Evolutionary conservation across 2,888 invertebrate species (phyloP), one percentile per base, ranked within the genome.

Genomic region (Glaucopsyche alexis): DNA sequence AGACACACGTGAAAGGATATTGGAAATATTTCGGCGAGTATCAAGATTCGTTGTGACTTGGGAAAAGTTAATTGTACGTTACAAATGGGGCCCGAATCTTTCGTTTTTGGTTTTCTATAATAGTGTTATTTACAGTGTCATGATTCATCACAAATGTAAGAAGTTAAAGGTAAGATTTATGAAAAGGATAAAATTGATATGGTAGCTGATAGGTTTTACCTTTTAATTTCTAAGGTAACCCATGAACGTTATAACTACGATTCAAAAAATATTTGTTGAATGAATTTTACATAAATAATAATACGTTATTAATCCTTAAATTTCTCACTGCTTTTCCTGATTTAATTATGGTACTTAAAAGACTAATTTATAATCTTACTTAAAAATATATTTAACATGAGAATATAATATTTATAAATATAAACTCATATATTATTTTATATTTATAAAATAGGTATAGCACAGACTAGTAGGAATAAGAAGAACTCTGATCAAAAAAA

Each of bases 401-500:
- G 91, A 91, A 91, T 82, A 76, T 75, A 77, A 75, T 74, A 42
- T 42, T 42, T 42, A 7, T 1, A 42, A 42, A 42, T 4, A 7
- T 42, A 42, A 42, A 7, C 42, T 7, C 42, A 0, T 42, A 42
- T 42, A 8, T 7, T 42, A 42, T 42, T n/a, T n/a, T n/a, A n/a
- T 7, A 7, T 42, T 47, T 47, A 47, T 47, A 47, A 47, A 13
- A 47, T 11, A 47, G 47, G 47, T 47, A 47, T 7, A 76, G 7
- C 60, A 70, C 38, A 42, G 78, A 84, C 82, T 79, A 85, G 84
- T n/a, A n/a, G n/a, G n/a, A n/a, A n/a, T n/a, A n/a, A n/a, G 85
- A 88, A 88, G 85, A 85, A 87, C 84, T 83, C 84, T 83, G 87
- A 87, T 87, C 84, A 78, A 78, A 77, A 89, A 88, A 91, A 60